A percentile compares a stretch with the other conserved stretches of the same genome.
These are phyloP conservation scores for Hyposoter didymator DNA, from an alignment of 2,888 invertebrate genomes.

Conservation along the genomic window DNA sequence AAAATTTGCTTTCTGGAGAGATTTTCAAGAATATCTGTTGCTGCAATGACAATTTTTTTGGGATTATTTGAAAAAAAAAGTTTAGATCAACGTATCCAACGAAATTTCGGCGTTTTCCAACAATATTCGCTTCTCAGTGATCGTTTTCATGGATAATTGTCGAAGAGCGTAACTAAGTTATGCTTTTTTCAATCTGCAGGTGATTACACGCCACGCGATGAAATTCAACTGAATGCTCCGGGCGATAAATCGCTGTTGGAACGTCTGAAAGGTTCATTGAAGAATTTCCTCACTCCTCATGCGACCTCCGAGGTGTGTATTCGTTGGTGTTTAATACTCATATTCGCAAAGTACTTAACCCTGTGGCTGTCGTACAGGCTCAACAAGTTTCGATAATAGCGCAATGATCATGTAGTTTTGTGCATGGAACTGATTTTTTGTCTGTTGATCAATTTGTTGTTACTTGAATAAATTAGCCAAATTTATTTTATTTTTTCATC, in stretches of 20 bases:
- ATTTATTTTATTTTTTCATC: slow-evolving; percentile 4
- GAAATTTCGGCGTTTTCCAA: too few species aligned
- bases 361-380: slow-evolving; percentile 52
- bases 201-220: slow-evolving; percentile 76
- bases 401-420: neutral
- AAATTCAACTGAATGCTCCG: slow-evolving; percentile 80
- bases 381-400: slow-evolving; percentile 50
- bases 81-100: too few species aligned
- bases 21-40: too few species aligned
- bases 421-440: neutral
- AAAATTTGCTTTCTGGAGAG: too few species aligned
- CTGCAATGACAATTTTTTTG: too few species aligned
- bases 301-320: slow-evolving; percentile 80
- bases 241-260: slow-evolving; percentile 80
- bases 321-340: slow-evolving; percentile 74
- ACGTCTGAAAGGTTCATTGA: slow-evolving; percentile 80
- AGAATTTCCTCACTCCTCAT: slow-evolving; percentile 79
- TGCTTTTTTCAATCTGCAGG: slow-evolving; percentile 69
- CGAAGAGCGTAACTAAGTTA: neutral
- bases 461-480: slow-evolving; percentile 15
- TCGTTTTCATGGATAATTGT: neutral
- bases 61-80: too few species aligned
- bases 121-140: too few species aligned
- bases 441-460: neutral
- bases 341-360: slow-evolving; percentile 71